Evolutionary conservation across 1,140 invertebrate species (phyloP).

Genomic region (Drosophila sproati): DNA sequence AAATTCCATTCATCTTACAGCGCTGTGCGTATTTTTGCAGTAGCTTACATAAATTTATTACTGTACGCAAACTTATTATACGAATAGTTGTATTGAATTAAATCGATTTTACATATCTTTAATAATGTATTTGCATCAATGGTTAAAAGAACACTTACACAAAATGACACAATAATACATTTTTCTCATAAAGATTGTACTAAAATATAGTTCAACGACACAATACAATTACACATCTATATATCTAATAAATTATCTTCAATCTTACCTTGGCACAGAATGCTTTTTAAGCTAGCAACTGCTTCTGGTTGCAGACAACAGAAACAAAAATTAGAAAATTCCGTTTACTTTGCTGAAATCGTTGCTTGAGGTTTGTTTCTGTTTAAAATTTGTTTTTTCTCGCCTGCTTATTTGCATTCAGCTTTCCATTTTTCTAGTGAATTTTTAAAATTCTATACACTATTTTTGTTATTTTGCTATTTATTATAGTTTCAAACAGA

Average conservation of each 20-base stretch:
- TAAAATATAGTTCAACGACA: neutral
- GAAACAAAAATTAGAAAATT: constrained; percentile 32
- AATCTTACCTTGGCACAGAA: constrained; percentile 75
- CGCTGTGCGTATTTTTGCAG: too few relatives aligned
- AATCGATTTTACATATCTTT: too few relatives aligned
- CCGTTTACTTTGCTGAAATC: constrained; percentile 41
- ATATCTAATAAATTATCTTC: constrained; percentile 28
- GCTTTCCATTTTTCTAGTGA: constrained; percentile 25
- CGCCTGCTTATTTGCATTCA: constrained; percentile 39
- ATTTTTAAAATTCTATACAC: constrained; percentile 24
- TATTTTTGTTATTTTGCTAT: constrained; percentile 22
- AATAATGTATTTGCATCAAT: too few relatives aligned
- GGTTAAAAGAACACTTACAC: too few relatives aligned
- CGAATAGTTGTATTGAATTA: too few relatives aligned
- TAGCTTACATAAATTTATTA: too few relatives aligned
- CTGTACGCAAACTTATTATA: too few relatives aligned
- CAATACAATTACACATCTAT: neutral
- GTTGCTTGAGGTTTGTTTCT: constrained; percentile 29
- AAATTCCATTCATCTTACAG: too few relatives aligned
- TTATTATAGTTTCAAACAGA: constrained; percentile 27
- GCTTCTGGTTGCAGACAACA: constrained; percentile 22
- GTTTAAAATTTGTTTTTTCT: constrained; percentile 22
- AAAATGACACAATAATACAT: too few relatives aligned
- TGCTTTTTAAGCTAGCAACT: constrained; percentile 18
- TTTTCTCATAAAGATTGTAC: neutral